Evolutionary conservation across 2,797 vertebrate genomes (phyloP).

Genomic region (Eleutherodactylus coqui): DNA sequence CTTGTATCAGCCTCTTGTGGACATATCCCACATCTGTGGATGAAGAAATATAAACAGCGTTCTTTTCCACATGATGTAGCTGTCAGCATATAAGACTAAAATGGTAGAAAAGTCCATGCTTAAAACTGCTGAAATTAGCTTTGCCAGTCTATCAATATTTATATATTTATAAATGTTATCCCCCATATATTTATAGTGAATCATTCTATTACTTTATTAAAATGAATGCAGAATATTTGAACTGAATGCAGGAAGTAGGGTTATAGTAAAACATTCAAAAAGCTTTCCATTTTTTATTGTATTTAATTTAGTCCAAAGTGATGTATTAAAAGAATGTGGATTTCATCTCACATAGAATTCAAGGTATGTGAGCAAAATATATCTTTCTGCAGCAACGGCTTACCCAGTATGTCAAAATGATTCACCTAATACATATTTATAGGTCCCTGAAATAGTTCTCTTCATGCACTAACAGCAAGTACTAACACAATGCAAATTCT

Average conservation of each 20-base stretch:
- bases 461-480: slow-evolving; percentile 32
- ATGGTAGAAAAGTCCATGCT: too few species aligned
- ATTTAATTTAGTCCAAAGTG: slow-evolving; percentile 32
- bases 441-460: neutral
- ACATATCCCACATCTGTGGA: too few species aligned
- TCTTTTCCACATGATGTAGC: too few species aligned
- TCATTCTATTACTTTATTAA: neutral
- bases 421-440: slow-evolving; percentile 57
- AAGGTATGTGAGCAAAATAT: slow-evolving; percentile 38
- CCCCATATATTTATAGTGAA: neutral
- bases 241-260: neutral
- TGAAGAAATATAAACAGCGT: too few species aligned
- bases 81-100: too few species aligned
- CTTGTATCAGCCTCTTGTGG: too few species aligned
- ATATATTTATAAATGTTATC: too few species aligned
- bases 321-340: slow-evolving; percentile 31
- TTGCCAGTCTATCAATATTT: too few species aligned
- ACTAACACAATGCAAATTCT: slow-evolving; percentile 45
- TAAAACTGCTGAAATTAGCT: too few species aligned
- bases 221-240: neutral
- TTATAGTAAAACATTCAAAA: neutral
- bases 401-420: slow-evolving; percentile 42
- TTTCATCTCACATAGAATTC: neutral
- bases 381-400: slow-evolving; percentile 37
- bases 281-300: neutral